A percentile compares a stretch with the other conserved stretches of the same genome.
Evolutionary conservation across 2,888 invertebrate species (phyloP).

Genomic region (Rhingia rostrata): DNA sequence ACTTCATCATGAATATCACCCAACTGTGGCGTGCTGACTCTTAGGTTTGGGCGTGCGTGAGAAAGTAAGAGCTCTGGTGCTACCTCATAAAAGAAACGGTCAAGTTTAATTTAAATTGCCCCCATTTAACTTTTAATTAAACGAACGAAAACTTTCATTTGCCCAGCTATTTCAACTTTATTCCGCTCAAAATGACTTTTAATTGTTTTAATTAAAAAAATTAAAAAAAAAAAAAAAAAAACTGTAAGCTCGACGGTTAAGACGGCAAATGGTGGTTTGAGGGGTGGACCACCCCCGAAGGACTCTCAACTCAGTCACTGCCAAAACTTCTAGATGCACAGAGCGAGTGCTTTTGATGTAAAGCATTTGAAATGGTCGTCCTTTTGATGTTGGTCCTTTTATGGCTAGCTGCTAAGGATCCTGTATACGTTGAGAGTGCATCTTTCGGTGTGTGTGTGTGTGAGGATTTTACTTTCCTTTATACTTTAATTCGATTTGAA

Average conservation of each 20-base stretch:
- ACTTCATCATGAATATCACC: conserved; percentile 33
- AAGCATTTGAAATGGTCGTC: conserved; percentile 44
- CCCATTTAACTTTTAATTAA: conserved; percentile 74
- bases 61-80: conserved; percentile 13
- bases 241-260: not conserved
- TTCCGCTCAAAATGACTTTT: conserved; percentile 73
- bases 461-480: conserved; percentile 12
- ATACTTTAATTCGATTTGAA: conserved; percentile 34
- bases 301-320: conserved; percentile 2
- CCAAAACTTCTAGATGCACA: conserved; percentile 17
- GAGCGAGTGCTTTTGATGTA: conserved; percentile 47
- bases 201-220: conserved; percentile 74
- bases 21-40: conserved; percentile 15
- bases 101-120: conserved; percentile 74
- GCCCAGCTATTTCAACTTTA: conserved; percentile 69
- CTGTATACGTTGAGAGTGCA: conserved; percentile 21
- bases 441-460: conserved; percentile 2
- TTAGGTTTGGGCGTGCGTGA: conserved; percentile 4
- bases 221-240: conserved; percentile 18
- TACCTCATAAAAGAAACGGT: conserved; percentile 72
- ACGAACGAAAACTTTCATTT: conserved; percentile 70
- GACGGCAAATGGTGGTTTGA: conserved; percentile 21
- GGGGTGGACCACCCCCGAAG: not conserved
- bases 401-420: conserved; percentile 12
- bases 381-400: conserved; percentile 20